Base-by-base conservation (phyloP, 2,797 vertebrate genomes). In the Lacerta viridis region DNA sequence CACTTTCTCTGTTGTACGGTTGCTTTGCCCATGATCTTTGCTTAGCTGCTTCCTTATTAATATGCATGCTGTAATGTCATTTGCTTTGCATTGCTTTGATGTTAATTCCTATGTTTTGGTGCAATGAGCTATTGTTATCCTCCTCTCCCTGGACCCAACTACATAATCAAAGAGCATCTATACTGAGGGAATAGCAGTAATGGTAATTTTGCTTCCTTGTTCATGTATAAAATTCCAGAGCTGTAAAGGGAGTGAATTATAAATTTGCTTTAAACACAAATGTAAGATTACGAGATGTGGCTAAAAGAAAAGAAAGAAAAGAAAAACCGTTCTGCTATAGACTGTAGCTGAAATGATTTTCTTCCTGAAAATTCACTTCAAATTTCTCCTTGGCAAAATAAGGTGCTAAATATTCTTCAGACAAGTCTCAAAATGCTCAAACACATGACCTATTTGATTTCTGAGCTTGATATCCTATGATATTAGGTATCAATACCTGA, bases 1-100 rank as follows among this genome's bases (percentile, higher is more conserved):
- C 13, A 82, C 90, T 80, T 93, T 89, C 91, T 88, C 92, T 92
- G 89, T 83, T 91, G 87, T 7, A 71, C 88, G 90, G 93, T 92
- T 92, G 91, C 94, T 90, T 92, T 43, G 87, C 50, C 71, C 36
- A 89, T 93, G 92, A 95, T 94, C 92, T 95, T 89, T 20, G 64
- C 86, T 88, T 79, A 79, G 75, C 11, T 0, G 89, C 92, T 36
- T 85, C 93, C 90, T 96, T 94, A 95, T 96, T 95, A 96, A 92
- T 94, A 96, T 96, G 94, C 95, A 95, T 74, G 64, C 92, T 75
- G 89, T 94, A 95, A 95, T 96, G 93, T 96, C 92, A 91, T 96
- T 96, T 96, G 90, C 95, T 94, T 94, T 91, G 94, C 81, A 93
- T 85, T 87, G 93, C 95, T 96, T 96, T 96, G 95, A 96, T 95